These are phyloP conservation scores for Saturnia pavonia DNA, from an alignment of 2,888 invertebrate genomes.

Conservation along the genomic window DNA sequence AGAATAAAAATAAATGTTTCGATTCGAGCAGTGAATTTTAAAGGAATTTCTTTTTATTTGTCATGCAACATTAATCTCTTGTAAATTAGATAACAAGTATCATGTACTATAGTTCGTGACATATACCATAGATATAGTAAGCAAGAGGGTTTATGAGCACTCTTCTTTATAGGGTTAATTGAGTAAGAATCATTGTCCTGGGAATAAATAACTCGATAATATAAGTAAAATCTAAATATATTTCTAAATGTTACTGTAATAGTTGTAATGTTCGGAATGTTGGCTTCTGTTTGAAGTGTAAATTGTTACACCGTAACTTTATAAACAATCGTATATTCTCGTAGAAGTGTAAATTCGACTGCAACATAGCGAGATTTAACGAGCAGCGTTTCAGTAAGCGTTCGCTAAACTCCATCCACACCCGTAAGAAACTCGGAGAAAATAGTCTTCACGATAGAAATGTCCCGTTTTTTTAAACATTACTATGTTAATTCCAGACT, in stretches of 20 bases:
- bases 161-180: background rate
- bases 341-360: slow-evolving; percentile 27
- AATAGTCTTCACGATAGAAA: slow-evolving; percentile 52
- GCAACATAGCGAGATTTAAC: slow-evolving; percentile 48
- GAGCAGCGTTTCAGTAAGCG: slow-evolving; percentile 48
- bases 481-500: slow-evolving; percentile 29
- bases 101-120: too few relatives aligned
- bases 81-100: too few relatives aligned
- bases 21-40: background rate
- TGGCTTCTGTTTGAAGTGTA: background rate
- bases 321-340: background rate
- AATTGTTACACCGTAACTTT: background rate
- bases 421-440: slow-evolving; percentile 34
- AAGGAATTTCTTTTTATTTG: background rate
- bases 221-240: background rate
- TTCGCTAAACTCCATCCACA: slow-evolving; percentile 38
- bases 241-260: too few relatives aligned
- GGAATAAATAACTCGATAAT: background rate
- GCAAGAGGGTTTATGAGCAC: background rate
- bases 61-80: too few relatives aligned
- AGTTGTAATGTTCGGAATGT: too few relatives aligned
- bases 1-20: too few relatives aligned
- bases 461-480: slow-evolving; percentile 33
- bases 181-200: background rate
- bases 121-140: background rate